Percentiles rank a stretch among this genome's conserved stretches.
Evolutionary conservation across 2,888 invertebrate species (phyloP).

Genomic region (Drosophila greeni): DNA sequence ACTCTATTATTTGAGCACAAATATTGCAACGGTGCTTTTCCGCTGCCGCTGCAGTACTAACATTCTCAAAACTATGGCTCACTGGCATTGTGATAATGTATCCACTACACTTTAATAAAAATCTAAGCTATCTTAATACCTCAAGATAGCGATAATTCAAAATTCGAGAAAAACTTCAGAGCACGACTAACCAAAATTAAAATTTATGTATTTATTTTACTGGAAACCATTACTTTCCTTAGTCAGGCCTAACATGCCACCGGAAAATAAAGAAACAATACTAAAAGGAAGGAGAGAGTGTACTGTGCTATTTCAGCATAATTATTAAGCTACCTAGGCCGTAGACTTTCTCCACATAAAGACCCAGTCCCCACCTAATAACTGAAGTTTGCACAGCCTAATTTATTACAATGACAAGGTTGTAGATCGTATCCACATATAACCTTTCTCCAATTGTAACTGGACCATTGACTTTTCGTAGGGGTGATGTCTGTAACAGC

Average conservation of each 20-base stretch:
- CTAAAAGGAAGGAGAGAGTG: neutral
- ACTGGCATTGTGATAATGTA: no score
- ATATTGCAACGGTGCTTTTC: no score
- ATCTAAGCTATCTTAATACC: no score
- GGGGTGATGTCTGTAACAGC: neutral
- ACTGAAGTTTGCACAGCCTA: neutral
- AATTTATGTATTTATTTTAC: neutral
- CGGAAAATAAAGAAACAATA: neutral
- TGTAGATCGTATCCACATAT: neutral
- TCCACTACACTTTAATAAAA: no score
- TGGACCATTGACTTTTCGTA: neutral
- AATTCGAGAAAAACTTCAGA: neutral
- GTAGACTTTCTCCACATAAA: neutral
- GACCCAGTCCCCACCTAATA: neutral
- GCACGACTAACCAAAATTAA: neutral
- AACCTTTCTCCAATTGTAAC: neutral
- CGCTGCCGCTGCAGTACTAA: no score
- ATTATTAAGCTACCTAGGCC: conserved; percentile 1
- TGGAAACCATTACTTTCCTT: neutral
- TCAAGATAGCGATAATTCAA: neutral
- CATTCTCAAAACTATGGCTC: no score
- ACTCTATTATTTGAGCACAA: no score
- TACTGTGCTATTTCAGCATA: neutral
- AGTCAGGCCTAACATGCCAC: neutral
- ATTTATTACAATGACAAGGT: neutral